phyloP scores from a whole-genome alignment of 2,797 vertebrate species.

The Remorina albescens region DNA sequence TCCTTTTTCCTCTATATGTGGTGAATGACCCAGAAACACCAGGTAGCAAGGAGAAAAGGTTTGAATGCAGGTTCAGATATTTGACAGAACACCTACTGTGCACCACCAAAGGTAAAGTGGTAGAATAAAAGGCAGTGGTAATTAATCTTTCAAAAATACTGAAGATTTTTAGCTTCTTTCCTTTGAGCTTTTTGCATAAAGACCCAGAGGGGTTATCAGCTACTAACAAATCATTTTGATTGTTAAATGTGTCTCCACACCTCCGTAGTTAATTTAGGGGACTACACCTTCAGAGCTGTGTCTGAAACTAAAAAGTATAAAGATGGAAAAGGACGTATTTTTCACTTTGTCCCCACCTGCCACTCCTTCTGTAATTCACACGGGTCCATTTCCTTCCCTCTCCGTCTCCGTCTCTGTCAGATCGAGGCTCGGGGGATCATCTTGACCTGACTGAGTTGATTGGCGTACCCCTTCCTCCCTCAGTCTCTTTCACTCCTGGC shows the following conservation, averaged over 20 bases:
- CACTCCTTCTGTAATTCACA: background rate
- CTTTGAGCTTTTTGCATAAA: background rate
- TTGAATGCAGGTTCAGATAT: background rate
- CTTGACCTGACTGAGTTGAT: conserved; percentile 91
- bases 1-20: conserved; percentile 18
- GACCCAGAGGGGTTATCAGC: no score
- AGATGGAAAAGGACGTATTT: background rate
- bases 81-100: conserved; percentile 3
- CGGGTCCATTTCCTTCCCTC: background rate
- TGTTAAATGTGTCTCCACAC: background rate
- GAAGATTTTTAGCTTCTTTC: background rate
- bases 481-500: conserved; percentile 89
- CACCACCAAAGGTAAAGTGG: background rate
- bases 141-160: background rate
- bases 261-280: background rate
- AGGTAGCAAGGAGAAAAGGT: background rate
- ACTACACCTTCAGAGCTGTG: background rate
- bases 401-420: conserved; percentile 73
- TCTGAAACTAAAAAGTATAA: no score
- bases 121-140: background rate
- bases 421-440: conserved; percentile 78
- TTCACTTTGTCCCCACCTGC: background rate
- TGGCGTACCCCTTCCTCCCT: conserved; percentile 91
- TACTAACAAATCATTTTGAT: background rate
- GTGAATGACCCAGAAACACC: conserved; percentile 17